Percentiles rank a stretch among this genome's conserved stretches.
These are phyloP conservation scores for Holothuria glaberrima DNA, from an alignment of 35 echinoderm and acorn worm genomes.

Conservation along the genomic window DNA sequence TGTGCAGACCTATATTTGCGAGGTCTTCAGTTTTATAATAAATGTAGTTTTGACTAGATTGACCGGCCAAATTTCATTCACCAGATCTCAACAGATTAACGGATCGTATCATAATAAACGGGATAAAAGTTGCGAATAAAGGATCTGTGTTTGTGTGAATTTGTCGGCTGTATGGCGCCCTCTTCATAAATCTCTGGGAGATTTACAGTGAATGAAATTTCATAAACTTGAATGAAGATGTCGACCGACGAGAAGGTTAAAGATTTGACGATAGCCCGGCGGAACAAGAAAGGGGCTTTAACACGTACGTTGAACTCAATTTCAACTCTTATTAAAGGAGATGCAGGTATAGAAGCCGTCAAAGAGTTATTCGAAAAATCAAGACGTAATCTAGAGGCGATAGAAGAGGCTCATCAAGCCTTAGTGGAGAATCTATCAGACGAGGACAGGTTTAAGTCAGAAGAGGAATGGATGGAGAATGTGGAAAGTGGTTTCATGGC, in stretches of 20 bases:
- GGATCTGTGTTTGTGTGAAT: too few species aligned
- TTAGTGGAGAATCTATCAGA: background rate
- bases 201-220: too few species aligned
- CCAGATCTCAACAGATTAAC: too few species aligned
- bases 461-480: constrained; percentile 24
- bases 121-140: too few species aligned
- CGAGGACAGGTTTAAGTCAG: background rate
- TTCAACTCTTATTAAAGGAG: background rate
- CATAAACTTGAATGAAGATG: too few species aligned
- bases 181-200: too few species aligned
- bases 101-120: too few species aligned
- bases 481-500: background rate
- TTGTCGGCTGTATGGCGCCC: too few species aligned
- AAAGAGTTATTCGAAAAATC: constrained; percentile 13
- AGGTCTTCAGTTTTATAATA: too few species aligned
- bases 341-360: constrained; percentile 12
- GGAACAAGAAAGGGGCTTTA: constrained; percentile 21
- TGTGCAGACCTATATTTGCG: too few species aligned
- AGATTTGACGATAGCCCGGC: background rate
- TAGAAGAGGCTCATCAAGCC: constrained; percentile 29
- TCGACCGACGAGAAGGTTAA: background rate
- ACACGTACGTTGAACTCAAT: background rate
- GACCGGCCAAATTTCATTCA: too few species aligned
- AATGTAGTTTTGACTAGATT: too few species aligned
- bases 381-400: background rate